phyloP scores from a whole-genome alignment of 2,797 vertebrate genomes.

The Coilia nasus region DNA sequence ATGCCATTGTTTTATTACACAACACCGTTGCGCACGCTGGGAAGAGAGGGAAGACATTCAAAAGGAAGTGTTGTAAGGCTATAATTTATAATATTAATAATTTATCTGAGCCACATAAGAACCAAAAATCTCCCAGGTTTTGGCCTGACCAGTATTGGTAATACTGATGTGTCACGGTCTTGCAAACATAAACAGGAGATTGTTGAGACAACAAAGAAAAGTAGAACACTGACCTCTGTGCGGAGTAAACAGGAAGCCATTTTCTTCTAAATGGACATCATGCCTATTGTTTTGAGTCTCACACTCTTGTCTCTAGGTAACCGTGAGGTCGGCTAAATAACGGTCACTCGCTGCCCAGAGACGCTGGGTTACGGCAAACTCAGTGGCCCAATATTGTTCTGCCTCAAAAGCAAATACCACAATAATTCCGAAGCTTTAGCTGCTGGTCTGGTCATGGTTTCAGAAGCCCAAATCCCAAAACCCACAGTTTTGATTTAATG shows the following conservation, averaged over 20 bases:
- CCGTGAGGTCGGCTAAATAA: neutral
- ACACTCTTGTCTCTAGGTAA: conserved; percentile 5
- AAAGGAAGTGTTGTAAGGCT: neutral
- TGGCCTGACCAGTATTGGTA: neutral
- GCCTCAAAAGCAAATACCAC: conserved; percentile 22
- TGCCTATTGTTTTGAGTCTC: neutral
- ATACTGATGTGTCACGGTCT: neutral
- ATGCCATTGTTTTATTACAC: neutral
- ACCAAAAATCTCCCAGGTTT: neutral
- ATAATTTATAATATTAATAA: neutral
- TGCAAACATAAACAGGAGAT: conserved; percentile 17
- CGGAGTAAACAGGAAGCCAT: conserved; percentile 27
- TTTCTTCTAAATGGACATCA: conserved; percentile 15
- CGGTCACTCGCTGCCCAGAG: neutral
- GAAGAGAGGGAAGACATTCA: neutral
- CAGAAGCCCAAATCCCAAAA: conserved; percentile 19
- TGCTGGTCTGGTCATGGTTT: neutral
- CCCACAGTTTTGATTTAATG: conserved; percentile 24
- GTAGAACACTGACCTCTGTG: neutral
- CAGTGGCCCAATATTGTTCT: conserved; percentile 12
- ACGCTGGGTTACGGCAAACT: neutral
- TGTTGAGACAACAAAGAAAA: neutral
- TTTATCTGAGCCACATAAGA: neutral
- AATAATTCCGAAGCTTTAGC: conserved; percentile 6
- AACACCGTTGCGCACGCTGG: neutral